Conservation (phyloP, 2,113 vertebrate species). For the Procapra przewalskii region DNA sequence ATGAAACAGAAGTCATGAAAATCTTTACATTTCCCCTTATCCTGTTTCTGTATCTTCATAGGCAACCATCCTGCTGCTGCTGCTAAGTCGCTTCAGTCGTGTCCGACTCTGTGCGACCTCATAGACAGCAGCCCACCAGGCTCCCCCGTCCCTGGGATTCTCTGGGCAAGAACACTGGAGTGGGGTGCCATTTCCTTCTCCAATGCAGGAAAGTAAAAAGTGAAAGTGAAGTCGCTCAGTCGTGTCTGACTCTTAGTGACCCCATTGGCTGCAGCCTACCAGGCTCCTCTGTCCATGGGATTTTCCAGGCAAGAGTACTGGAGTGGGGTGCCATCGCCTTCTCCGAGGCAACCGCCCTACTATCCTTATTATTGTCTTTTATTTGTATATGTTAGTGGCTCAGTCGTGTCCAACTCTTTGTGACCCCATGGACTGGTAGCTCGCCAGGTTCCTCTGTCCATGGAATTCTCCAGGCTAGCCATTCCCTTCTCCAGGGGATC, state of each 20-base stretch:
- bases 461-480: background rate
- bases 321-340: too few species aligned
- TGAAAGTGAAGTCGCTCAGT: too few species aligned
- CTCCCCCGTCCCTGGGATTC: too few species aligned
- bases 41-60: background rate
- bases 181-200: too few species aligned
- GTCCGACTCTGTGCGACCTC: too few species aligned
- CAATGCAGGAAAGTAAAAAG: too few species aligned
- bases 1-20: background rate
- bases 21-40: background rate
- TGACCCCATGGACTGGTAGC: background rate
- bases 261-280: too few species aligned
- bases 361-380: background rate
- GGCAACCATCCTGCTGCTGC: background rate
- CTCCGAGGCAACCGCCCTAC: background rate
- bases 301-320: too few species aligned
- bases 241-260: fast-evolving
- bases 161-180: too few species aligned
- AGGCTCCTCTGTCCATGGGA: too few species aligned
- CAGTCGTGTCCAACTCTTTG: background rate
- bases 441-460: background rate
- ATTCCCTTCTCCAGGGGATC: background rate
- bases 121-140: too few species aligned
- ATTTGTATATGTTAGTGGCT: background rate
- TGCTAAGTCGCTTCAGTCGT: too few species aligned